Conservation (phyloP, 2,888 invertebrate species). For the Rambutsinella grinnellia region DNA sequence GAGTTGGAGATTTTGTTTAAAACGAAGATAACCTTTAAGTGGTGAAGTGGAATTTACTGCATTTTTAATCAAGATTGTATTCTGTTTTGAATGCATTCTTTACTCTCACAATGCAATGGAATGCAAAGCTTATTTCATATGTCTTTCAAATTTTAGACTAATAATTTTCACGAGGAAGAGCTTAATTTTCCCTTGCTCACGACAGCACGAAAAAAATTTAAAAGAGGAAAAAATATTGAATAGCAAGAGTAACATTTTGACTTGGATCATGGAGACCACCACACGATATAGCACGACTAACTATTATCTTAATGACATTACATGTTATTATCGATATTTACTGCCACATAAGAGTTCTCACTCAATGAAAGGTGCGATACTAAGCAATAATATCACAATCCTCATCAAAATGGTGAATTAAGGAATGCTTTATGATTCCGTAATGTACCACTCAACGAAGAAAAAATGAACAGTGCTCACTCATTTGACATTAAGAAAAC, state of each 20-base stretch:
- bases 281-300: constrained; percentile 29
- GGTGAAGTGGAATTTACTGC: too few species aligned
- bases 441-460: too few species aligned
- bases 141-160: constrained; percentile 4
- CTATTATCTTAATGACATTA: constrained; percentile 25
- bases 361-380: background rate
- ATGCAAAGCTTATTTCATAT: too few species aligned
- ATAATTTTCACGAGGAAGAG: constrained; percentile 39
- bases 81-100: background rate
- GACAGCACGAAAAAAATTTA: constrained; percentile 9
- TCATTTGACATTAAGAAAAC: background rate
- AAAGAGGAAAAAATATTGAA: too few species aligned
- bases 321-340: constrained; percentile 7
- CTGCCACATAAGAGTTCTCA: background rate
- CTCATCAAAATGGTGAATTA: background rate
- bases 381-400: background rate
- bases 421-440: too few species aligned
- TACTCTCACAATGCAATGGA: background rate
- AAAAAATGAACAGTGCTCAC: background rate
- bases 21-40: background rate
- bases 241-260: constrained; percentile 12
- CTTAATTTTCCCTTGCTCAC: constrained; percentile 36
- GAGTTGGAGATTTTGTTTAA: background rate
- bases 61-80: constrained; percentile 13
- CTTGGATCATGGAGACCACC: constrained; percentile 28